A percentile compares a stretch with the other conserved stretches of the same genome.
phyloP scores from a whole-genome alignment of 23 tunicate genomes.

The Styela clava region DNA sequence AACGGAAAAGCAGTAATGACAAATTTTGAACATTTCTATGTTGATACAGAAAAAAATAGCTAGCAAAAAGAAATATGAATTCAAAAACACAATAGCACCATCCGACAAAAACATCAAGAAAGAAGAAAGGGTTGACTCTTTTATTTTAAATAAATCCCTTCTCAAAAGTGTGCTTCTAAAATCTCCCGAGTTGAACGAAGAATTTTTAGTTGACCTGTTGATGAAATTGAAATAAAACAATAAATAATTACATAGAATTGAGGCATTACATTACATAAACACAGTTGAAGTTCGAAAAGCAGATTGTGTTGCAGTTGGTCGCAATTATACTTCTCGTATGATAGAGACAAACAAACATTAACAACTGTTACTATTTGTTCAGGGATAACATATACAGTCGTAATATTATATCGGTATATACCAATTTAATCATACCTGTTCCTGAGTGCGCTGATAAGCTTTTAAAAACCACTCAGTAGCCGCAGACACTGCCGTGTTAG shows the following conservation, averaged over 20 bases:
- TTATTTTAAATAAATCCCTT: too few species aligned
- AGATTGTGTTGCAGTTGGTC: too few species aligned
- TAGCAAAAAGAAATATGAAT: not conserved
- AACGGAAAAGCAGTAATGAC: too few species aligned
- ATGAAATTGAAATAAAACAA: not conserved
- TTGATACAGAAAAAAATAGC: not conserved
- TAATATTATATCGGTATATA: not conserved
- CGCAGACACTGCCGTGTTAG: constrained; percentile 34
- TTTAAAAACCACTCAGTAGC: constrained; percentile 89
- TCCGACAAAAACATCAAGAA: not conserved
- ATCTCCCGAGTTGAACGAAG: too few species aligned
- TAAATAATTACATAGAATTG: not conserved
- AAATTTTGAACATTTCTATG: too few species aligned
- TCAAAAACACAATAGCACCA: not conserved
- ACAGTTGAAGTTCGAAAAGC: not conserved
- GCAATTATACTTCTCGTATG: too few species aligned
- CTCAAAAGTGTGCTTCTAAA: too few species aligned
- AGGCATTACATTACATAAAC: too few species aligned
- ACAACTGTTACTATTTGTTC: not conserved
- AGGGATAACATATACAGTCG: too few species aligned
- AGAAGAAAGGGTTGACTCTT: too few species aligned
- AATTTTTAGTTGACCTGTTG: too few species aligned
- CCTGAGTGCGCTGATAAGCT: constrained; percentile 85
- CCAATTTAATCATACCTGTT: constrained; percentile 39
- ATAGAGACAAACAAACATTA: not conserved